Percentiles rank a stretch among this genome's conserved stretches.
Conservation (phyloP, 2,113 vertebrate genomes). For the Burhinus bistriatus region DNA sequence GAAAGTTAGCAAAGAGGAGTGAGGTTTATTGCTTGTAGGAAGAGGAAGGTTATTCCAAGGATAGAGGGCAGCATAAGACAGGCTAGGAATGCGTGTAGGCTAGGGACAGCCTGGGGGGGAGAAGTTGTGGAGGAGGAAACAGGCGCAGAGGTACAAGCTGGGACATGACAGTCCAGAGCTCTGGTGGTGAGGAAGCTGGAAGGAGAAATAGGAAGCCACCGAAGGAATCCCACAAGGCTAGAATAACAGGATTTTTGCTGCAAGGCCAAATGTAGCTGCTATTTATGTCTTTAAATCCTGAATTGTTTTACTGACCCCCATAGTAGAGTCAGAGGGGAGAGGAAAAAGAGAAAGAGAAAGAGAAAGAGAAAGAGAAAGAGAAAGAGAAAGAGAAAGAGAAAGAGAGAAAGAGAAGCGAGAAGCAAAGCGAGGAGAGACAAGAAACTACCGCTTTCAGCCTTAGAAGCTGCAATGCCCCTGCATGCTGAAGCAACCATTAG, state of each 20-base stretch:
- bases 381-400: background rate
- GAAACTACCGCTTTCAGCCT: background rate
- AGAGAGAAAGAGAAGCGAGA: accelerated
- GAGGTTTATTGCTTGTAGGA: background rate
- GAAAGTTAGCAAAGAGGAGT: background rate
- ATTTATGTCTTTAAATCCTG: background rate
- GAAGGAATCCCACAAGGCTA: conserved; percentile 44
- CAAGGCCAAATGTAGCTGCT: background rate
- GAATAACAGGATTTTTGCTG: conserved; percentile 49
- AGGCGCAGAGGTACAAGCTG: background rate
- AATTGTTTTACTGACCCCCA: background rate
- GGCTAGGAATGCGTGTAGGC: background rate
- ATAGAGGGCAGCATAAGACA: conserved; percentile 62
- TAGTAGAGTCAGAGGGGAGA: background rate
- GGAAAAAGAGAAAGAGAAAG: too few species aligned
- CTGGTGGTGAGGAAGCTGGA: conserved; percentile 26
- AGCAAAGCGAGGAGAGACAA: background rate
- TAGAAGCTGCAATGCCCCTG: background rate
- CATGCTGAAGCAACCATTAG: background rate
- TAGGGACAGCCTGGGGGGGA: background rate
- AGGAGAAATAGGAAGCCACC: conserved; percentile 43
- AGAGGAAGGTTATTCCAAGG: conserved; percentile 34
- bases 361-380: too few species aligned
- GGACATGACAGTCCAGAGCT: background rate
- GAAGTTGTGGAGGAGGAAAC: conserved; percentile 23